phyloP scores from a whole-genome alignment of 2,113 vertebrate species.

The Forbesichthys agassizii region DNA sequence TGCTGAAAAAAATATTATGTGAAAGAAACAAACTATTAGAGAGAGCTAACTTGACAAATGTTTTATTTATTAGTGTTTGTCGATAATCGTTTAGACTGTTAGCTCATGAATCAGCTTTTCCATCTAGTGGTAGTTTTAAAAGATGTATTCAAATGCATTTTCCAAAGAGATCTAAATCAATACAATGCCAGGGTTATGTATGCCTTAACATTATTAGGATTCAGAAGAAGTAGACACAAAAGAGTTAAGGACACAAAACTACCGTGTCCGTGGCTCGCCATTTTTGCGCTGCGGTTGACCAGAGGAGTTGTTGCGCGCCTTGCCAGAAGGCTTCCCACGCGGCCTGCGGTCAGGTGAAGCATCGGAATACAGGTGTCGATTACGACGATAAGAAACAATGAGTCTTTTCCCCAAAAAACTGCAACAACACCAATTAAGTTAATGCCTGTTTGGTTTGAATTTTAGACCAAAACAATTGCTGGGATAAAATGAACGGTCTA shows the following conservation, averaged over 20 bases:
- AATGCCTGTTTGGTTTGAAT: not conserved
- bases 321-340: constrained; percentile 56
- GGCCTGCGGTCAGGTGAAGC: constrained; percentile 58
- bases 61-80: too few relatives aligned
- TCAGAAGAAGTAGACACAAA: not conserved
- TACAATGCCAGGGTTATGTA: too few relatives aligned
- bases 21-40: too few relatives aligned
- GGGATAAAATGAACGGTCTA: too few relatives aligned
- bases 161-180: too few relatives aligned
- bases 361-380: constrained; percentile 58
- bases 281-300: constrained; percentile 45
- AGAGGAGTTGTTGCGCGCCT: constrained; percentile 34
- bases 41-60: too few relatives aligned
- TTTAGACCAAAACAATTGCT: not conserved
- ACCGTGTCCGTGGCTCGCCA: constrained; percentile 63
- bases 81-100: too few relatives aligned
- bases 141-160: too few relatives aligned
- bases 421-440: not conserved
- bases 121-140: too few relatives aligned
- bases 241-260: not conserved
- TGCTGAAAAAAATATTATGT: too few relatives aligned
- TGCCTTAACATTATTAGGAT: not conserved
- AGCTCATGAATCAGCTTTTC: too few relatives aligned
- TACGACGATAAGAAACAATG: not conserved
- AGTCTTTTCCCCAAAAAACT: not conserved